Base-by-base conservation (phyloP, 2,888 invertebrate species). In the Cancer borealis region DNA sequence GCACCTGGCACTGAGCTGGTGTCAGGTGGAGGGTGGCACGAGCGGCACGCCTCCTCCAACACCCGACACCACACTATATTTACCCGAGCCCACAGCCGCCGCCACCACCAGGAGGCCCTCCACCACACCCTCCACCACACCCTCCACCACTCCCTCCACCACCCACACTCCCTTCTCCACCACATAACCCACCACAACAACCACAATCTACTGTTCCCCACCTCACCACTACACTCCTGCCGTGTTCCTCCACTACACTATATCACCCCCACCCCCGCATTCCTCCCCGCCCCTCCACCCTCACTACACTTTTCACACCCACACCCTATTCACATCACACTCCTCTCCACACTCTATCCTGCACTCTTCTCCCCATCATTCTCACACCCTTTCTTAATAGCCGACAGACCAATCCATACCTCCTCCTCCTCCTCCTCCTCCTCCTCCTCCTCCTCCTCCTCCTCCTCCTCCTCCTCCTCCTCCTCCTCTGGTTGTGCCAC, bases 61-160 rank as follows among this genome's bases (percentile, higher is more conserved):
- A 93, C 93, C 93, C 93, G 93, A 93, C 93, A 93, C 93, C 93
- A 88, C 88, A 93, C 91, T 91, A 91, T 93, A 93, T 93, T 88
- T 93, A 91, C 91, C 91, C 30, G 66, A 73, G 87, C 73, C 54
- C 93, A 46, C 90, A 49, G 90, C 93, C 90, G 47, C 93, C 93
- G 73, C 93, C 91, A 88, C 93, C 93, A 93, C 93, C 84, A 79
- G 73, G 26, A 79, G n/a, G 73, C 26, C 73, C 21, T n/a, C 73
- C 26, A 14, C 3, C 66, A 39, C 91, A 46, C n/a, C 88, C 54
- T 84, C 87, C 87, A 39, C 92, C 88, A 30, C 46, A 26, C 17
- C 88, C 47, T 8, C 73, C 14, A 30, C 92, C 54, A 2, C 60
- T 17, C 21, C 39, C 89, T 45, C 84, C 47, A 47, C 84, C 45